phyloP scores from a whole-genome alignment of 2,113 vertebrate species.

The Mastomys natalensis region DNA sequence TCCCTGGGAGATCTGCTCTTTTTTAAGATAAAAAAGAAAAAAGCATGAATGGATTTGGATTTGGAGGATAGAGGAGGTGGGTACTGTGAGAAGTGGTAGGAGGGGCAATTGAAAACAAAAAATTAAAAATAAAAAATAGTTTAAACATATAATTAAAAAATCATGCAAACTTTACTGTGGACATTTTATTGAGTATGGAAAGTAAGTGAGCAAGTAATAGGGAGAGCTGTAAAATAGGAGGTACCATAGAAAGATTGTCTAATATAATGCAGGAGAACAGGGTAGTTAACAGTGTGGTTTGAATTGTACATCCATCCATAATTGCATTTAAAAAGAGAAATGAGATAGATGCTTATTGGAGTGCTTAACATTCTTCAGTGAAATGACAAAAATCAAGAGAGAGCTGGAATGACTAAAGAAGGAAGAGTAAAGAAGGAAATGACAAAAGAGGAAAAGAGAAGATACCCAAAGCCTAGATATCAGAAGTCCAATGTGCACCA shows the following conservation, averaged over 20 bases:
- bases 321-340: background rate
- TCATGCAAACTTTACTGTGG: background rate
- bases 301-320: background rate
- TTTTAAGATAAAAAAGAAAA: background rate
- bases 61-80: no score
- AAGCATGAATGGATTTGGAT: background rate
- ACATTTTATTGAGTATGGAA: background rate
- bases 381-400: background rate
- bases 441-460: background rate
- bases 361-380: background rate
- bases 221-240: background rate
- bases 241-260: no score
- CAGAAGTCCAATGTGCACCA: background rate
- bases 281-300: background rate
- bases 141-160: background rate
- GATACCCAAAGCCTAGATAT: background rate
- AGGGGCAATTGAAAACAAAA: background rate
- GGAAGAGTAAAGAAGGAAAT: background rate
- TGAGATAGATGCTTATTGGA: background rate
- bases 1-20: background rate
- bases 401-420: background rate
- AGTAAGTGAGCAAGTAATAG: background rate
- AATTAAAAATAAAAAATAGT: background rate
- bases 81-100: background rate
- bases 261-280: background rate